Conservation (phyloP, 2,797 vertebrate genomes). For the Chelidonichthys spinosus region DNA sequence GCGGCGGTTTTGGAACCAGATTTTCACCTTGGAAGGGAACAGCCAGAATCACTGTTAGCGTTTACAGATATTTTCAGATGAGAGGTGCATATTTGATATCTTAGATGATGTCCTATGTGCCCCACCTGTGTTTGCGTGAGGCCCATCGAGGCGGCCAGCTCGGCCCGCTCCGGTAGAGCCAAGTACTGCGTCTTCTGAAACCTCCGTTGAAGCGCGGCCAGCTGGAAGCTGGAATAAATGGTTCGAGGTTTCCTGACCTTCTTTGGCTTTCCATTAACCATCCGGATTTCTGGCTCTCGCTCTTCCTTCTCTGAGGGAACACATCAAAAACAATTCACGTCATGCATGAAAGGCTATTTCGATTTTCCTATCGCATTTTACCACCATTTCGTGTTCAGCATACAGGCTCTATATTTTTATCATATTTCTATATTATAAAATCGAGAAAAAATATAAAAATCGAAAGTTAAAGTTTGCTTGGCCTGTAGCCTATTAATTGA, state of each 20-base stretch:
- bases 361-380: not conserved
- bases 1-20: conserved; percentile 98
- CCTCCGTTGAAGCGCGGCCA: conserved; percentile 94
- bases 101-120: conserved; percentile 8
- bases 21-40: conserved; percentile 89
- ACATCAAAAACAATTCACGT: conserved; percentile 37
- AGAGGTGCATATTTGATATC: conserved; percentile 24
- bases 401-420: not conserved
- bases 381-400: not conserved
- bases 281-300: conserved; percentile 94
- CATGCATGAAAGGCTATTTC: not conserved
- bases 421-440: not conserved
- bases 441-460: fast-evolving
- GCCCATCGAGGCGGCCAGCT: conserved; percentile 95
- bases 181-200: conserved; percentile 99
- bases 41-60: no score
- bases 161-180: conserved; percentile 95
- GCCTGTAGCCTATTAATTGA: not conserved
- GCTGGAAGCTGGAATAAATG: conserved; percentile 98
- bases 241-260: conserved; percentile 97
- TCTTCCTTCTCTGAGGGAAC: conserved; percentile 92
- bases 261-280: conserved; percentile 99
- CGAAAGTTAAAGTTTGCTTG: not conserved
- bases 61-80: conserved; percentile 11
- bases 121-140: conserved; percentile 97